phyloP scores from a whole-genome alignment of 1,140 invertebrate genomes.

The Dryas iulia region DNA sequence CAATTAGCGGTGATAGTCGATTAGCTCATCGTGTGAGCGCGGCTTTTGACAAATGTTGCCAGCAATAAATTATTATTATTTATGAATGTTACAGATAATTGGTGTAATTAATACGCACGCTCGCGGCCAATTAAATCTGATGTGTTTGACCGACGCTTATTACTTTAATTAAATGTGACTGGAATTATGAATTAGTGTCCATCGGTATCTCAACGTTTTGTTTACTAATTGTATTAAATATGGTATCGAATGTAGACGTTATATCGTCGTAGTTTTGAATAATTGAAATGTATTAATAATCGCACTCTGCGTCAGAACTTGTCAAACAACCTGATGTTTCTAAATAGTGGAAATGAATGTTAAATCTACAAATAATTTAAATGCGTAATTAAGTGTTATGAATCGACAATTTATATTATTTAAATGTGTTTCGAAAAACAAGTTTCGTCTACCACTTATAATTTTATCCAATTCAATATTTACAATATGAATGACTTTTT shows the following conservation, averaged over 20 bases:
- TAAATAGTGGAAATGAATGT: not conserved
- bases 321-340: not conserved
- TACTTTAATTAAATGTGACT: conserved; percentile 48
- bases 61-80: conserved; percentile 76
- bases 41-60: conserved; percentile 78
- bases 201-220: conserved; percentile 19
- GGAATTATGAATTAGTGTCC: conserved; percentile 27
- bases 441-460: not conserved
- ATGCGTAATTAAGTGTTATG: conserved; percentile 8
- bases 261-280: not conserved
- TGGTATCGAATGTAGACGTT: not conserved
- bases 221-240: not conserved
- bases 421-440: conserved; percentile 3
- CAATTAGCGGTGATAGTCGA: conserved; percentile 80
- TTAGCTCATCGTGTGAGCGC: conserved; percentile 78
- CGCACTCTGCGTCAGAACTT: not conserved
- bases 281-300: not conserved
- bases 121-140: conserved; percentile 51
- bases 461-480: not conserved
- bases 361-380: conserved; percentile 20
- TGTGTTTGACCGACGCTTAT: conserved; percentile 47
- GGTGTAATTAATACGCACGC: conserved; percentile 59
- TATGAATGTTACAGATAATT: conserved; percentile 71
- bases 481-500: not conserved
- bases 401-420: conserved; percentile 14